Evolutionary conservation across 2,888 invertebrate species (phyloP), one percentile per base, ranked within the genome.

Genomic region (Drosophila pseudotakahashii): DNA sequence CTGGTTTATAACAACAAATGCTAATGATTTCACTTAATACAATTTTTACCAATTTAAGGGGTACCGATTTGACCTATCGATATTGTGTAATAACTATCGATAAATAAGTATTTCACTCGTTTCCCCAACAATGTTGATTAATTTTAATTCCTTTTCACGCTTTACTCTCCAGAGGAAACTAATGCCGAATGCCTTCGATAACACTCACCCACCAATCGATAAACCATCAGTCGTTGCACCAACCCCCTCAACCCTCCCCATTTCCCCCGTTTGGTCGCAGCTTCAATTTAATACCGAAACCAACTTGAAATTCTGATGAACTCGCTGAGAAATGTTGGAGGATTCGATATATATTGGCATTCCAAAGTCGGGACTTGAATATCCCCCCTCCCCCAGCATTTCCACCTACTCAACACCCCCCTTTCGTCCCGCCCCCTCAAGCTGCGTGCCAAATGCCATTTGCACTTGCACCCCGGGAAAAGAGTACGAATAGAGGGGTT

Each of bases 381-480:
- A 26, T 32, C 16, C 37, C 51, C 51, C 13, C 5, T 2, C 19
- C 4, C n/a, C 37, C 26, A 7, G 45, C 26, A 23, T 13, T 34
- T 16, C 3, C n/a, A 9, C 1, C 19, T 14, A 13, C 2, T 26
- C 13, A 37, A 32, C 19, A 10, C 11, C 7, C 26, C 26, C 34
- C 39, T 19, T 19, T 2, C 19, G 19, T 6, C 26, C 19, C 34
- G 39, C 11, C 7, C 26, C 19, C 34, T 39, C 54, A n/a, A 48
- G 62, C 61, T 64, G 64, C 64, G 64, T 64, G 66, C 44, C 60
- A 61, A 60, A 45, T 61, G 57, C 57, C 66, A 66, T 34, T 66
- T 47, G 64, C 53, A 66, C 64, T 66, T 64, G 67, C 64, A 66
- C 23, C 39, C 42, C 63, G 42, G 14, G 23, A 37, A 51, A 32